Base-by-base conservation (phyloP, 1,140 invertebrate species). In the Bradynema listronoti region DNA sequence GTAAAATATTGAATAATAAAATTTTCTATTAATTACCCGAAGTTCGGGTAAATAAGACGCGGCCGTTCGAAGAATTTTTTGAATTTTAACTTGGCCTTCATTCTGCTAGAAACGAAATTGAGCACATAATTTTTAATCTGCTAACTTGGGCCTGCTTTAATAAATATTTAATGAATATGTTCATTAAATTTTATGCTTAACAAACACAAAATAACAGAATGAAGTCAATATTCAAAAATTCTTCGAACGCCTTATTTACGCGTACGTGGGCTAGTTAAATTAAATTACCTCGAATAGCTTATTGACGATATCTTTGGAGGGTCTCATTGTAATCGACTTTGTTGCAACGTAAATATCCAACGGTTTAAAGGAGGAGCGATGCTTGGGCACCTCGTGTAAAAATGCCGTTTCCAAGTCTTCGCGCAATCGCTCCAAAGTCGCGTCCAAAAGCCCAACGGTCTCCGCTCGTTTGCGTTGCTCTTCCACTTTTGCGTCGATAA, bases 281-380 rank as follows among this genome's bases (percentile, higher is more conserved):
- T 24, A 29, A 14, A 4, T 24, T 19, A 61, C 59, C 42, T 61
- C 50, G 36, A 61, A 61, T 14, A 61, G 42, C 24, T 49, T 34
- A 11, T 49, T 46, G 19, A 61, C 9, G 14, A 61, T 30, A 33
- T 32, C 22, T 6, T 55, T 46, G 4, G 59, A 42, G 6, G 59
- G 59, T 5, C 43, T 25, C 6, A 61, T 19, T 42, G 16, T 50
- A n/a, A 50, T 19, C 2, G 47, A 50, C 5, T n/a, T 3, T 9
- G 2, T 24, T 9, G 47, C 14, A 27, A 30, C 34, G n/a, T 50
- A 50, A 4, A 24, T 5, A 25, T 3, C n/a, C 47, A 50, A 9
- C 3, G 47, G 27, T 27, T 50, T 3, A 27, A 50, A 50, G 4
- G 47, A 4, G 5, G 47, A 3, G 29, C 34, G 29, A 32, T 29